Percentiles rank a stretch among this genome's conserved stretches.
phyloP scores from a whole-genome alignment of 2,888 invertebrate species.

The Seira sanloemensis region DNA sequence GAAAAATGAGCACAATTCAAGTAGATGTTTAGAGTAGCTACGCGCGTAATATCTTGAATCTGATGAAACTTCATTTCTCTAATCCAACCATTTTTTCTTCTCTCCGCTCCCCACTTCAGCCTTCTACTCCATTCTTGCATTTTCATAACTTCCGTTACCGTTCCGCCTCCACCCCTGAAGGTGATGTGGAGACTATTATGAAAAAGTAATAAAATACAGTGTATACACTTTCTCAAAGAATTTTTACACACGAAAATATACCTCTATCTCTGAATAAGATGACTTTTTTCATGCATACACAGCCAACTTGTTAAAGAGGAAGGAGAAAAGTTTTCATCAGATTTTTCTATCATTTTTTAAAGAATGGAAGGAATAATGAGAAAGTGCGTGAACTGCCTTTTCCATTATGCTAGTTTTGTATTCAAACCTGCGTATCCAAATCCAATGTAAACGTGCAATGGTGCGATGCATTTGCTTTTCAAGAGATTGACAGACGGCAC shows the following conservation, averaged over 20 bases:
- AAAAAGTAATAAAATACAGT: constrained; percentile 16
- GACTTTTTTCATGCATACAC: not conserved
- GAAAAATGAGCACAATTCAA: constrained; percentile 23
- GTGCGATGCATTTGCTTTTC: not conserved
- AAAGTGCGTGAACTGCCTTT: no score
- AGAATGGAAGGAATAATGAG: not conserved
- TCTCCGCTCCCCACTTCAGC: not conserved
- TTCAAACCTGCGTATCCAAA: no score
- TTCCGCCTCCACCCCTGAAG: constrained; percentile 28
- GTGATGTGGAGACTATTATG: constrained; percentile 11
- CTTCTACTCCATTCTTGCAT: constrained; percentile 18
- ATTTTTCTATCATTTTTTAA: no score
- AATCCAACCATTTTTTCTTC: constrained; percentile 25
- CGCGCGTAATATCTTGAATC: not conserved
- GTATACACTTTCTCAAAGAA: no score
- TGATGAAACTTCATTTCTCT: constrained; percentile 4
- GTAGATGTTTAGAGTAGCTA: not conserved
- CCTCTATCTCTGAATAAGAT: not conserved
- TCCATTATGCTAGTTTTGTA: no score
- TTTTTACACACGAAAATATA: no score
- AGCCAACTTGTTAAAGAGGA: not conserved
- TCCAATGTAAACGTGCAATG: no score
- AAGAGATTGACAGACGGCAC: no score
- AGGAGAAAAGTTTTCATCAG: no score
- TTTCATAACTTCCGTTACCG: constrained; percentile 40